Percentiles rank a stretch among this genome's conserved stretches.
phyloP scores from a whole-genome alignment of 37 sponge, comb jelly and placozoan species.

The Eunapius fragilis region DNA sequence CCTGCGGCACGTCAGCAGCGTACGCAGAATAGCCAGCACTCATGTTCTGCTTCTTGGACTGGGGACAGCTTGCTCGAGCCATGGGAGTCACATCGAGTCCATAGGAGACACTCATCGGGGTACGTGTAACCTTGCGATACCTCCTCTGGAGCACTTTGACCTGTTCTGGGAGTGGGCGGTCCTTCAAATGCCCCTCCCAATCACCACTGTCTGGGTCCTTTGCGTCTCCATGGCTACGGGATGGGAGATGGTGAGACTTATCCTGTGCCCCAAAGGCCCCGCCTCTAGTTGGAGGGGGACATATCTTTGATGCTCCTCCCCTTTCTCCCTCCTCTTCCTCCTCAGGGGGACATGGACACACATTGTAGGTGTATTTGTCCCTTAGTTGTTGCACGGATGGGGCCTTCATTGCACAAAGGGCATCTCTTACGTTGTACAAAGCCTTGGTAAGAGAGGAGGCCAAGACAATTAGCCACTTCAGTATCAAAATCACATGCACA shows the following conservation, averaged over 20 bases:
- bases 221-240: background rate
- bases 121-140: conserved; percentile 10
- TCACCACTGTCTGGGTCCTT: background rate
- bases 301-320: background rate
- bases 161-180: conserved; percentile 14
- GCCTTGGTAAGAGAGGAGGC: conserved; percentile 25
- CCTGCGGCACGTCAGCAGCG: conserved; percentile 30
- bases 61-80: no score
- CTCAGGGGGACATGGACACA: conserved; percentile 35
- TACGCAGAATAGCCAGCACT: background rate
- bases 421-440: conserved; percentile 51
- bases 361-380: conserved; percentile 75
- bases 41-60: conserved; percentile 7
- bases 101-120: conserved; percentile 9
- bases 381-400: conserved; percentile 53
- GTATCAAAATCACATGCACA: no score
- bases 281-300: conserved; percentile 59
- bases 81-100: conserved; percentile 5
- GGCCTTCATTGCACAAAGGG: conserved; percentile 5
- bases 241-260: background rate
- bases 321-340: no score
- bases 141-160: conserved; percentile 12
- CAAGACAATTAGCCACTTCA: no score
- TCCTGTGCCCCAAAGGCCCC: conserved; percentile 15
- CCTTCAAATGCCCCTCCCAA: background rate